Conservation (phyloP, 2,888 invertebrate species). For the Noctua janthina region DNA sequence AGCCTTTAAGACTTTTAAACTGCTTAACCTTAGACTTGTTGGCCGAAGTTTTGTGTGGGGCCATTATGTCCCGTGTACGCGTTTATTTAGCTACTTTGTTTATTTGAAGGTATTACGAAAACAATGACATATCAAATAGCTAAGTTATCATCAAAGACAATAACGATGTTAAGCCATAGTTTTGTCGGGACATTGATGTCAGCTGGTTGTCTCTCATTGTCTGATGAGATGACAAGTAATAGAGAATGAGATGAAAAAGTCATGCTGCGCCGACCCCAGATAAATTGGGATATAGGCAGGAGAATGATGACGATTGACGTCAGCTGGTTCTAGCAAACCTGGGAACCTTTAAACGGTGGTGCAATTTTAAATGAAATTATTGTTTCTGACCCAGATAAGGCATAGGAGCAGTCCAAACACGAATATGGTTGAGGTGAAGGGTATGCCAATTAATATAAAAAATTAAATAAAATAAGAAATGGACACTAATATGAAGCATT, state of each 20-base stretch:
- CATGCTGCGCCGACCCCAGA: no score
- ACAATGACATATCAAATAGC: not conserved
- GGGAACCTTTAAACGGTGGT: not conserved
- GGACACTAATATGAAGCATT: no score
- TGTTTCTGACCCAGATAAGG: not conserved
- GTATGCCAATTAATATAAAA: no score
- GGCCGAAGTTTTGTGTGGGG: conserved; percentile 1
- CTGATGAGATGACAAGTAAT: no score
- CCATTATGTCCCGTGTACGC: not conserved
- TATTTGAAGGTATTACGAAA: not conserved
- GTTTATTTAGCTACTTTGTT: not conserved
- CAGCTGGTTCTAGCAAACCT: not conserved
- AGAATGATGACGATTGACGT: no score
- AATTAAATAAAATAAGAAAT: no score
- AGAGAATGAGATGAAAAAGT: no score
- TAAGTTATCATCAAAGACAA: not conserved
- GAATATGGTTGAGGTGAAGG: no score
- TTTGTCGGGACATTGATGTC: no score
- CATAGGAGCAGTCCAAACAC: no score
- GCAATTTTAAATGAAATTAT: not conserved
- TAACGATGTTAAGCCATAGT: not conserved
- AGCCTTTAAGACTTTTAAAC: conserved; percentile 38
- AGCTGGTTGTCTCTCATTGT: no score
- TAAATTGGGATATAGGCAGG: no score
- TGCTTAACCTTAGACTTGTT: conserved; percentile 23